A percentile compares a stretch with the other conserved stretches of the same genome.
These are phyloP conservation scores for Scaptomyza tumidula DNA, from an alignment of 2,888 invertebrate genomes.

Conservation along the genomic window DNA sequence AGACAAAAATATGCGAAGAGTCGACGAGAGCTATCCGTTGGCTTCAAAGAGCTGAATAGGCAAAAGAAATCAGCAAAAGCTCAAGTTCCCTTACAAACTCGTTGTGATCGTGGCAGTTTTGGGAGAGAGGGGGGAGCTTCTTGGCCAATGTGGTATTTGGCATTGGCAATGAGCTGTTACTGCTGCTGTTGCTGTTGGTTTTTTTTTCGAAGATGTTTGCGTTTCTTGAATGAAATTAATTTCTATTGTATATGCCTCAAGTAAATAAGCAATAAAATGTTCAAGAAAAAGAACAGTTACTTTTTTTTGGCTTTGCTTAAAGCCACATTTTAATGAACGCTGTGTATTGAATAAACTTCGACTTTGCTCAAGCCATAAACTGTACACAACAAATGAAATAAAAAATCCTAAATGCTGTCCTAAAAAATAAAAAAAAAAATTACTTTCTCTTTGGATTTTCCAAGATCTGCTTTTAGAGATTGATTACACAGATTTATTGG, in stretches of 20 bases:
- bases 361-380: slow-evolving; percentile 8
- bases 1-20: slow-evolving; percentile 74
- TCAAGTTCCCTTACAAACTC: slow-evolving; percentile 44
- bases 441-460: slow-evolving; percentile 36
- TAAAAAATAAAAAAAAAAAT: neutral
- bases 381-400: neutral
- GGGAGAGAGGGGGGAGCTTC: neutral
- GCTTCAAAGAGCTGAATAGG: slow-evolving; percentile 60
- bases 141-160: slow-evolving; percentile 28
- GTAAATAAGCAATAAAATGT: slow-evolving; percentile 54
- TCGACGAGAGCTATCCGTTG: slow-evolving; percentile 41
- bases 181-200: neutral
- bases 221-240: slow-evolving; percentile 77
- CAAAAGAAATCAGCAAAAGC: slow-evolving; percentile 64
- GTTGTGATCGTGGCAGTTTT: slow-evolving; percentile 35
- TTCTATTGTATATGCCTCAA: slow-evolving; percentile 62
- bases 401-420: slow-evolving; percentile 13
- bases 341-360: slow-evolving; percentile 12
- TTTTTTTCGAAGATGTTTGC: slow-evolving; percentile 49
- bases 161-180: slow-evolving; percentile 40
- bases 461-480: slow-evolving; percentile 3
- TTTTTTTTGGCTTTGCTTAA: slow-evolving; percentile 18
- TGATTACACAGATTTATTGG: slow-evolving; percentile 10
- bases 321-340: slow-evolving; percentile 33
- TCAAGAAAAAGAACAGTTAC: slow-evolving; percentile 45